Conservation (phyloP, 2,113 vertebrate genomes). For the Crotalus tigris region DNA sequence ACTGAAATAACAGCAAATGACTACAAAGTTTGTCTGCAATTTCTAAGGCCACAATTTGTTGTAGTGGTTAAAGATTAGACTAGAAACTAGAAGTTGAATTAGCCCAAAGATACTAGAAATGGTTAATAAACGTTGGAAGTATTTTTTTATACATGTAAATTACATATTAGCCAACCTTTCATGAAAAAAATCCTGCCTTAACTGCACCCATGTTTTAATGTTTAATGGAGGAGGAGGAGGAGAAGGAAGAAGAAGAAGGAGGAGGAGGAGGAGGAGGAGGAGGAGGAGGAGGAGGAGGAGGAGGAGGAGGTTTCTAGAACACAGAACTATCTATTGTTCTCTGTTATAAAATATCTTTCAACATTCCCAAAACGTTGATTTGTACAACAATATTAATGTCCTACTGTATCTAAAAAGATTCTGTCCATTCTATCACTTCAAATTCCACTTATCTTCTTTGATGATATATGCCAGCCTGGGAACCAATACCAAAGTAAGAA, state of each 20-base stretch:
- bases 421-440: background rate
- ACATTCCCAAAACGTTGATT: background rate
- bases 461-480: background rate
- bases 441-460: background rate
- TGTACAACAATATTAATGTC: background rate
- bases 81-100: background rate
- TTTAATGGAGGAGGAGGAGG: too few species aligned
- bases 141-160: background rate
- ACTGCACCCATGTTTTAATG: background rate
- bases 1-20: background rate
- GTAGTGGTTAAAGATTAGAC: background rate
- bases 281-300: too few species aligned
- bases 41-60: background rate
- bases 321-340: background rate
- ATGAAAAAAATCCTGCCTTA: background rate
- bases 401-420: background rate
- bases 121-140: background rate
- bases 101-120: conserved; percentile 24
- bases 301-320: background rate
- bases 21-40: background rate
- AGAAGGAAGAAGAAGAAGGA: too few species aligned
- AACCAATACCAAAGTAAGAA: background rate
- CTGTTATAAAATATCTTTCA: background rate
- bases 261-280: too few species aligned
- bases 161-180: background rate